These are phyloP conservation scores for Plebejus melissa DNA, from an alignment of 2,888 invertebrate species.

Conservation along the genomic window DNA sequence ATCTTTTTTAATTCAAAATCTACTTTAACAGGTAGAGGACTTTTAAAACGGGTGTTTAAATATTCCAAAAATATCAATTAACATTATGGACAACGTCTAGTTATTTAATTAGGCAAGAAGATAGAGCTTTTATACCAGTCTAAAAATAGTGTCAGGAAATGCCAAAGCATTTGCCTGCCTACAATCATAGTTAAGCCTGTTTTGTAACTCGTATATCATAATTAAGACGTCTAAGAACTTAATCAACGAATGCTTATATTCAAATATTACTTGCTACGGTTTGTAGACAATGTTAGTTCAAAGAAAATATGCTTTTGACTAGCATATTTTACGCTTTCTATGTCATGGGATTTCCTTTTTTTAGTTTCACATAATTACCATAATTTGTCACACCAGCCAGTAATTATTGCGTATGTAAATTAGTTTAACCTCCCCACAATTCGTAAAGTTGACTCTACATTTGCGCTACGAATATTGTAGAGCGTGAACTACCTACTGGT, in stretches of 20 bases:
- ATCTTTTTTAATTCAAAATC: background rate
- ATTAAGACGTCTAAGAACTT: constrained; percentile 61
- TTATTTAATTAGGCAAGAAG: constrained; percentile 24
- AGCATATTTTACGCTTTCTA: background rate
- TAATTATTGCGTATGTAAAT: constrained; percentile 11
- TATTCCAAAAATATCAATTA: constrained; percentile 12
- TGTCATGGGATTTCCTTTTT: background rate
- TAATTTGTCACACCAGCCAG: background rate
- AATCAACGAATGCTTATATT: constrained; percentile 49
- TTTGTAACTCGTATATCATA: constrained; percentile 41
- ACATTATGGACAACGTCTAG: constrained; percentile 7
- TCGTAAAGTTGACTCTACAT: background rate
- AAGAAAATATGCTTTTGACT: background rate
- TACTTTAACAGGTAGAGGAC: background rate
- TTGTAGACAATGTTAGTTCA: constrained; percentile 9
- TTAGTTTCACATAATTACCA: constrained; percentile 12
- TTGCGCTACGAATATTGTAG: background rate
- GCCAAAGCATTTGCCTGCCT: constrained; percentile 37
- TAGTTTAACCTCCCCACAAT: background rate
- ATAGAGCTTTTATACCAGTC: constrained; percentile 8
- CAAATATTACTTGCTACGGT: constrained; percentile 30
- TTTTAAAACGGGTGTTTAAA: background rate
- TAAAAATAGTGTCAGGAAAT: constrained; percentile 42
- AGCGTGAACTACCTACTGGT: background rate
- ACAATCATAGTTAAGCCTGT: constrained; percentile 37